Evolutionary conservation across 92 coral and sea anemone genomes (phyloP).

Genomic region (Metridium senile): DNA sequence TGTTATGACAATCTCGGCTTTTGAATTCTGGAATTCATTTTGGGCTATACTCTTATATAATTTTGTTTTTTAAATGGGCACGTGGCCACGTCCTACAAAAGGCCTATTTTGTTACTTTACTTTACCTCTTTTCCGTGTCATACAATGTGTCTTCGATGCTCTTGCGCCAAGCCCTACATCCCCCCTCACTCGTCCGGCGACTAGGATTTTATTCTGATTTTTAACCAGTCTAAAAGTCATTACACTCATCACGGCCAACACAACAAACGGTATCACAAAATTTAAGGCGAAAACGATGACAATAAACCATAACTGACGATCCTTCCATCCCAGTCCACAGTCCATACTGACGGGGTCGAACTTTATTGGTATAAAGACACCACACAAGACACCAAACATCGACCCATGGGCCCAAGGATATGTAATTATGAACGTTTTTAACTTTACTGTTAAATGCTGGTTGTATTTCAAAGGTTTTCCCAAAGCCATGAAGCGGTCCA

Average conservation of each 20-base stretch:
- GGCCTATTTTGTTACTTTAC: not conserved
- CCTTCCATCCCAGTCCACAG: slow-evolving; percentile 55
- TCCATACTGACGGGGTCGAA: slow-evolving; percentile 38
- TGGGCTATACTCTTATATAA: too few species aligned
- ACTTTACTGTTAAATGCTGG: slow-evolving; percentile 16
- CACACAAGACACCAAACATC: slow-evolving; percentile 31
- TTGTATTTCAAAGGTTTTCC: slow-evolving; percentile 42
- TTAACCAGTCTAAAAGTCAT: slow-evolving; percentile 31
- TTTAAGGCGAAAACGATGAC: slow-evolving; percentile 16
- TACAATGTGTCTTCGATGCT: not conserved
- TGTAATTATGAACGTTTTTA: slow-evolving; percentile 23
- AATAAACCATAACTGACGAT: slow-evolving; percentile 27
- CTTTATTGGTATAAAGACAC: slow-evolving; percentile 23
- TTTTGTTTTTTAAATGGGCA: too few species aligned
- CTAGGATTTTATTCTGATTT: slow-evolving; percentile 16
- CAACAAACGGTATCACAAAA: slow-evolving; percentile 35
- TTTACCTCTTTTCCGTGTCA: slow-evolving; percentile 29
- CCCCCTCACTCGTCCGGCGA: not conserved
- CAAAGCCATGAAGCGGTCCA: slow-evolving; percentile 55
- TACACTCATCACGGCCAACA: slow-evolving; percentile 25
- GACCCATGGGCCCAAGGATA: slow-evolving; percentile 55
- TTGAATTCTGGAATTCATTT: too few species aligned
- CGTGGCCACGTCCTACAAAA: too few species aligned
- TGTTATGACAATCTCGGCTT: too few species aligned
- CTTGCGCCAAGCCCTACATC: not conserved